Percentiles rank a stretch among this genome's conserved stretches.
Conservation (phyloP, 2,113 vertebrate genomes). For the Nyctereutes procyonoides region DNA sequence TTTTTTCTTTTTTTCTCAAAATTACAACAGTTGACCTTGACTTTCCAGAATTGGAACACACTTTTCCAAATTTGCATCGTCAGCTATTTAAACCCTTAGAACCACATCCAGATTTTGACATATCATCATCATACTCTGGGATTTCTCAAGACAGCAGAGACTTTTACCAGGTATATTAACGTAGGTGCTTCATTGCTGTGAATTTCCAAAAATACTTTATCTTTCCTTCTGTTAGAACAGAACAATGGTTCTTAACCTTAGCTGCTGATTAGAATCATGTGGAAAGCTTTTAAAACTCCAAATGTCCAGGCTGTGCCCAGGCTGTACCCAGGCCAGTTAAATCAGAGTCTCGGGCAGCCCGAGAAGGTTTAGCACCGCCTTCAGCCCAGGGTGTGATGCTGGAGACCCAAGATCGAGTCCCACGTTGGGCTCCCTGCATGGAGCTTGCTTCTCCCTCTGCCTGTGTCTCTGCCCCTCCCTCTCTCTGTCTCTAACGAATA, state of each 20-base stretch:
- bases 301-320: background rate
- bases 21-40: constrained; percentile 71
- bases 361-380: too few relatives aligned
- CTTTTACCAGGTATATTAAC: constrained; percentile 68
- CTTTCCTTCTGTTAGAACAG: background rate
- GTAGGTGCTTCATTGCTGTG: background rate
- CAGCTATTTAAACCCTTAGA: constrained; percentile 84
- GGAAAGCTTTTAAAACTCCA: background rate
- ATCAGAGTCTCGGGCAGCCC: background rate
- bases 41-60: constrained; percentile 79
- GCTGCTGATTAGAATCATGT: background rate
- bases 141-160: constrained; percentile 82
- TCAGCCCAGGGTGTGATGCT: too few relatives aligned
- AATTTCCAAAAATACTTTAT: background rate
- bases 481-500: too few relatives aligned
- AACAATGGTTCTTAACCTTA: background rate
- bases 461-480: too few relatives aligned
- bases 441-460: too few relatives aligned
- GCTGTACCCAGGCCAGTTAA: background rate
- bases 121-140: constrained; percentile 65
- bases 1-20: constrained; percentile 48
- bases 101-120: constrained; percentile 76
- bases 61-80: constrained; percentile 70
- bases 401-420: too few relatives aligned
- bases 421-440: too few relatives aligned